Evolutionary conservation across 1,140 invertebrate species (phyloP).

Genomic region (Bombus haemorrhoidalis): DNA sequence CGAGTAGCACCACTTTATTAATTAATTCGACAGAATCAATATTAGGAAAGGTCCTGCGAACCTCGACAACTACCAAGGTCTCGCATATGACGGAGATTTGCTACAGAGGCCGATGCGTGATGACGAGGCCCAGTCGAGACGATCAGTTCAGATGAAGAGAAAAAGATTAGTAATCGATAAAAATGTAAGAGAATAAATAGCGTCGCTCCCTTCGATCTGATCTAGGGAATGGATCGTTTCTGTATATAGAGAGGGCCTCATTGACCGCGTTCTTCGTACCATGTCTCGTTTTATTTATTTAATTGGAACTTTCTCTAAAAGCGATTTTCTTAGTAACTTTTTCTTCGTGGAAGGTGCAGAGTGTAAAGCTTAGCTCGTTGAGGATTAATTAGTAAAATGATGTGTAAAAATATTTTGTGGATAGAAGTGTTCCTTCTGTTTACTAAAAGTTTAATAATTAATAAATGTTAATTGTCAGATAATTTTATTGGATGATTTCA

Average conservation of each 20-base stretch:
- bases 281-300: conserved; percentile 17
- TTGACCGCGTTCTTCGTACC: conserved; percentile 6
- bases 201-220: background rate
- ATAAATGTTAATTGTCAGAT: background rate
- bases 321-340: background rate
- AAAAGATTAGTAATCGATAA: background rate
- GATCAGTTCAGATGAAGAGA: conserved; percentile 65
- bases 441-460: background rate
- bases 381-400: background rate
- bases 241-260: conserved; percentile 13
- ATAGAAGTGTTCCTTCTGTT: background rate
- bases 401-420: background rate
- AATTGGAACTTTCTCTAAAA: background rate
- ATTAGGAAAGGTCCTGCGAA: conserved; percentile 85
- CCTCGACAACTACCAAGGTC: conserved; percentile 90
- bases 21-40: conserved; percentile 65
- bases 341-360: background rate
- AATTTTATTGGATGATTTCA: no score
- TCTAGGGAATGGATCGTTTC: background rate
- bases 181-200: background rate
- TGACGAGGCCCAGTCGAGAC: conserved; percentile 84
- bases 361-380: background rate
- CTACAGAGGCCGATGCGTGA: conserved; percentile 91
- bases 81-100: conserved; percentile 94
- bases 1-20: conserved; percentile 61